These are phyloP conservation scores for Poeciliopsis presidionis DNA, from an alignment of 2,797 vertebrate species.

Conservation along the genomic window DNA sequence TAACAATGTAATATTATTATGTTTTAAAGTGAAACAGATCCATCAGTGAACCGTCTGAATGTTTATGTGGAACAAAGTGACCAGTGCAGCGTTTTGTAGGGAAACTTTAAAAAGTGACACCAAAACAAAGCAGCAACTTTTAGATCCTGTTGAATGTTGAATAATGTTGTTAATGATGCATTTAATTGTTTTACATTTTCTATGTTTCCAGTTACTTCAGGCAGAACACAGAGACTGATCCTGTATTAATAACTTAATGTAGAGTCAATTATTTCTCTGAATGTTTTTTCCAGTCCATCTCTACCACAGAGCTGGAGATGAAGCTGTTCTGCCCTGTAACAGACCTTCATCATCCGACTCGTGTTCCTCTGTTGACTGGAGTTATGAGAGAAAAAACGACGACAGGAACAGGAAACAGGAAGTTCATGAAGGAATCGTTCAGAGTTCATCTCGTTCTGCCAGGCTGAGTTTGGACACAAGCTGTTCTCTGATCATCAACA, in stretches of 20 bases:
- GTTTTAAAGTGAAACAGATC: too few relatives aligned
- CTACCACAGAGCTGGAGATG: slow-evolving; percentile 1
- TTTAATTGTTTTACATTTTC: not conserved
- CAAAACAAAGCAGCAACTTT: too few relatives aligned
- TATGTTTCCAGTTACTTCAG: not conserved
- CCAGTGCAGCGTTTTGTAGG: not conserved
- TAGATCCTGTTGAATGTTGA: too few relatives aligned
- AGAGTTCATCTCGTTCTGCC: not conserved
- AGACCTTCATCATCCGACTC: not conserved
- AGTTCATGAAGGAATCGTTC: fast-evolving
- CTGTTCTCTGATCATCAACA: slow-evolving; percentile 44
- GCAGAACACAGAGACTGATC: not conserved
- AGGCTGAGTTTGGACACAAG: slow-evolving; percentile 3
- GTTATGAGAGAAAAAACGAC: not conserved
- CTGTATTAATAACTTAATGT: not conserved
- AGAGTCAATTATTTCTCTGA: too few relatives aligned
- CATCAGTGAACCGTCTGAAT: not conserved
- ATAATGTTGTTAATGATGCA: not conserved
- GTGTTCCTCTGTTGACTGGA: not conserved
- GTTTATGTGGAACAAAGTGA: not conserved
- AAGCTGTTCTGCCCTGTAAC: slow-evolving; percentile 1
- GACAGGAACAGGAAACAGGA: fast-evolving
- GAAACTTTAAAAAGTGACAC: not conserved
- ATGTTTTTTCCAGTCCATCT: not conserved
- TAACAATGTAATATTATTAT: too few relatives aligned